Evolutionary conservation across 2,888 invertebrate species (phyloP), one percentile per base, ranked within the genome.

Genomic region (Amitus sp.): DNA sequence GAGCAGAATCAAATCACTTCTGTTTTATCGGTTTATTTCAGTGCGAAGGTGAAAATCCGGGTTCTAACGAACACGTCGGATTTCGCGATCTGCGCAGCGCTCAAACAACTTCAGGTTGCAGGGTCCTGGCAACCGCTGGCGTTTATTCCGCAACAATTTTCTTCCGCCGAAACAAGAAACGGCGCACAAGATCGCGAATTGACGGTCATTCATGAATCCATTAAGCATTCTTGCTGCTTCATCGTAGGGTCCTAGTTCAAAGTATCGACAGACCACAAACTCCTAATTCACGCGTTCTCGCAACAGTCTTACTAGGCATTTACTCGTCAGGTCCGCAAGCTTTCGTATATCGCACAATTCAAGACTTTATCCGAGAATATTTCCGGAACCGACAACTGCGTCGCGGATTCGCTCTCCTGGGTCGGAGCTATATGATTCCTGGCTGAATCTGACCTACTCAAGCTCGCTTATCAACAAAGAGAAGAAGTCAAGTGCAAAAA

Each of bases 121-220:
- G n/a, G n/a, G n/a, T n/a, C n/a, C n/a, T 69, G 66, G 68, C 39
- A 64, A 49, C 70, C 72, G 4, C 58, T 74, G 1, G 63, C 45
- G 10, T 73, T 72, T 43, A 72, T 68, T 43, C 68, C 67, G 2
- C 61, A 52, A 48, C 69, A 69, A 15, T 50, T 65, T 9, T 61
- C 47, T 7, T 19, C 50, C 1, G 42, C 73, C 1, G 65, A 76
- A 49, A 39, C 2, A 4, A 70, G 65, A 33, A 74, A 73, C 59
- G 67, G 68, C 47, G 53, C 72, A 1, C 71, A 67, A 47, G 71
- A 71, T 17, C 27, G 67, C 4, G 71, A 74, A 51, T 48, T 73
- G 3, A 53, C 70, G 2, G 70, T 71, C 0, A 68, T 73, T 7
- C 73, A 70, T 28, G 34, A 47, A 3, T 58, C 67, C 1, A 47